Percentiles rank a stretch among this genome's conserved stretches.
Conservation (phyloP, 1,140 invertebrate species). For the Whitmania pigra region DNA sequence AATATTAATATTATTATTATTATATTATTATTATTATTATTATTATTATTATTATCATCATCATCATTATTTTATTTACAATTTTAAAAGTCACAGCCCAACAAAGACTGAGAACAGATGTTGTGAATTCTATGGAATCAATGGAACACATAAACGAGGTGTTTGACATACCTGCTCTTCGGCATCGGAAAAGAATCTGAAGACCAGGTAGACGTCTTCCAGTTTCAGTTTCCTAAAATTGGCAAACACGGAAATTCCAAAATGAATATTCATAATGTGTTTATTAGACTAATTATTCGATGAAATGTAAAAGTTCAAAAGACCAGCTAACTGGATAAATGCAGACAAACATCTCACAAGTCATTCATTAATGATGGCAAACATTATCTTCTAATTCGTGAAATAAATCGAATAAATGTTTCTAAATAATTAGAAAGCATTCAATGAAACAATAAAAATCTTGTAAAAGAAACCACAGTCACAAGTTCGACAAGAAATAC, state of each 20-base stretch:
- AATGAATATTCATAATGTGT: no score
- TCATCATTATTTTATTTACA: background rate
- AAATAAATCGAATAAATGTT: background rate
- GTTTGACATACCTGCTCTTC: constrained; percentile 59
- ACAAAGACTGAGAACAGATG: background rate
- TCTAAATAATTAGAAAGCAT: no score
- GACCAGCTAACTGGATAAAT: no score
- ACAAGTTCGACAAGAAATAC: background rate
- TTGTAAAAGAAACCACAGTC: background rate
- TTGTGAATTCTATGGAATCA: no score
- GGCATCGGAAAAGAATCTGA: constrained; percentile 92
- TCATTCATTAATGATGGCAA: background rate
- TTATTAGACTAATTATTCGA: no score
- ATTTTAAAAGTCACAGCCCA: background rate
- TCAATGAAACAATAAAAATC: background rate
- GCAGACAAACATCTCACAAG: constrained; percentile 4
- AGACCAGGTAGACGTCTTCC: constrained; percentile 83
- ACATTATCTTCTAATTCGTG: background rate
- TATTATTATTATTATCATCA: no score
- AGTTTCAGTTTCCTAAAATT: constrained; percentile 53
- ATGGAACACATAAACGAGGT: no score
- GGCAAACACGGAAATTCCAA: no score
- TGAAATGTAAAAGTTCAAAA: no score
- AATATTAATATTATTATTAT: no score
- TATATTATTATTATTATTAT: no score